Percentiles rank a stretch among this genome's conserved stretches.
These are phyloP conservation scores for Apis dorsata DNA, from an alignment of 1,140 invertebrate genomes.

Conservation along the genomic window DNA sequence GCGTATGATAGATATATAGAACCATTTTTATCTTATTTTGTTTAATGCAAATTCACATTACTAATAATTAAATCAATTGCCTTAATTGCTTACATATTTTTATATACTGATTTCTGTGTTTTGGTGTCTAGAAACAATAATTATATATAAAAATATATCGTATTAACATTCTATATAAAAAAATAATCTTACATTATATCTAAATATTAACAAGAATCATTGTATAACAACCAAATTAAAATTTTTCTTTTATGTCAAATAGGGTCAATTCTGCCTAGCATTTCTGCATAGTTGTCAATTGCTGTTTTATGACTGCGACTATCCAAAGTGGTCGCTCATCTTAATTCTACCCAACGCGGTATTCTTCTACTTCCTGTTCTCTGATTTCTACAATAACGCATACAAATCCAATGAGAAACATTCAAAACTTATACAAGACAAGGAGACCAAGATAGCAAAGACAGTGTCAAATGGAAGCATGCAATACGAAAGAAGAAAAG, in stretches of 20 bases:
- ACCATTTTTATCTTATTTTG: not conserved
- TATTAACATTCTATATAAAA: too few relatives aligned
- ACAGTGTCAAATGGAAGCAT: conserved; percentile 29
- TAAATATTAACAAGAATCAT: too few relatives aligned
- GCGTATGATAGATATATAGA: not conserved
- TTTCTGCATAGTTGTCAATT: conserved; percentile 91
- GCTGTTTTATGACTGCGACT: conserved; percentile 91
- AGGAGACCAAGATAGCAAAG: conserved; percentile 18
- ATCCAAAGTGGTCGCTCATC: conserved; percentile 87
- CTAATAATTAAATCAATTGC: too few relatives aligned
- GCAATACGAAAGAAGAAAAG: conserved; percentile 57
- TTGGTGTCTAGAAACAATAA: too few relatives aligned
- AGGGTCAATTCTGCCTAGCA: conserved; percentile 89
- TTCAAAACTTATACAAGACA: conserved; percentile 6
- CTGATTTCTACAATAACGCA: conserved; percentile 89
- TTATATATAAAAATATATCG: too few relatives aligned
- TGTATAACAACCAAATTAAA: too few relatives aligned
- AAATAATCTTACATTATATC: too few relatives aligned
- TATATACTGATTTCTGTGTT: not conserved
- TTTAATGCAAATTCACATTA: too few relatives aligned
- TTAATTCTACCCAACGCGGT: conserved; percentile 89
- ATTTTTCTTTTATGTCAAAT: conserved; percentile 53
- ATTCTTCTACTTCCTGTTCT: conserved; percentile 90
- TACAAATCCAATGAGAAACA: conserved; percentile 74
- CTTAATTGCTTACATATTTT: too few relatives aligned